Evolutionary conservation across 2,888 invertebrate species (phyloP), one percentile per base, ranked within the genome.

Genomic region (Gastrophysa polygoni): DNA sequence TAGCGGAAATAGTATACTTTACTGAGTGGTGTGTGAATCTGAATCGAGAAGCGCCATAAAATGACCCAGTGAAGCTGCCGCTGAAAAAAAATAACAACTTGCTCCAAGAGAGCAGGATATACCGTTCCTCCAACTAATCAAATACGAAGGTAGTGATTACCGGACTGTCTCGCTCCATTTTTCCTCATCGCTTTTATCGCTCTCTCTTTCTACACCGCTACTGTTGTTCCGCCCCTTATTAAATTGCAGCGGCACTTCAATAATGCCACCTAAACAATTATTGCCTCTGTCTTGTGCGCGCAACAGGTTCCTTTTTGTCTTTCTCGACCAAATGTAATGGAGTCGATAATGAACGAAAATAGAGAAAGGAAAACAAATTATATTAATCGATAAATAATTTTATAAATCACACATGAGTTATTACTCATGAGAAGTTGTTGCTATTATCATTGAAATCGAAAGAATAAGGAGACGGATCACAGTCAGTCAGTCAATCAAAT

Each of bases 241-340:
- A 78, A 77, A 78, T 74, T 76, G 72, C 75, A 76, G 76, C 77
- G 77, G 77, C 78, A 77, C 77, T 77, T 78, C 77, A 77, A 77
- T 77, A 77, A 77, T 77, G 75, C 75, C 70, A 71, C 74, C 75
- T 76, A 77, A 78, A 77, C 78, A 77, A 78, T 78, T 77, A 78
- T 77, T 77, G 74, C 52, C 38, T 34, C 52, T 52, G 52, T 52
- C 52, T 14, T 52, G 38, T 52, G 32, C 32, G 32, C 32, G 32
- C 32, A 32, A 32, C 32, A 32, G 32, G 32, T 32, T 32, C 7
- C 32, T 32, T 32, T 8, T 28, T 28, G 38, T 52, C 34, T 52
- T 52, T 52, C 24, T 17, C 11, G 20, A n/a, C n/a, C n/a, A 52
- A 52, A 38, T 20, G 52, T 52, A 38, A 52, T 32, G 32, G 32